These are phyloP conservation scores for Eustalomyia histrio DNA, from an alignment of 2,888 invertebrate genomes.

Conservation along the genomic window DNA sequence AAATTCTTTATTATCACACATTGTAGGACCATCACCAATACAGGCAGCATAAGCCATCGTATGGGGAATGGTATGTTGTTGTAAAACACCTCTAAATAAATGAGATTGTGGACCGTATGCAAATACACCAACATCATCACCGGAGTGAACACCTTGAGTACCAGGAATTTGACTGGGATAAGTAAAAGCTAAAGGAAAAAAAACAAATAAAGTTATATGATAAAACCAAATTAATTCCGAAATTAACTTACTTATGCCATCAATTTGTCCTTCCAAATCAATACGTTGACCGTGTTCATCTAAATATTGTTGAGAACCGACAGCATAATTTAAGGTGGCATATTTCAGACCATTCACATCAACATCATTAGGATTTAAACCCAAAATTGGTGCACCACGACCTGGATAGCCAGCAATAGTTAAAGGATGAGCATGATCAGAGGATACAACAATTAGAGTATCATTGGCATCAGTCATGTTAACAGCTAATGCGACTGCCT, in stretches of 20 bases:
- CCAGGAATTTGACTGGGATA: constrained; percentile 71
- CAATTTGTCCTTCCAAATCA: neutral
- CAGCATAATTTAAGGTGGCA: constrained; percentile 86
- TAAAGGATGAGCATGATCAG: constrained; percentile 89
- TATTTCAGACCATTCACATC: constrained; percentile 80
- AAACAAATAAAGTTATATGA: neutral
- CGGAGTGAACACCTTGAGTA: constrained; percentile 84
- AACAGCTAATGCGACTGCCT: constrained; percentile 83
- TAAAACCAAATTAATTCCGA: neutral
- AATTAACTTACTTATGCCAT: neutral
- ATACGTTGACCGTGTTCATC: constrained; percentile 10
- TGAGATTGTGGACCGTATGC: constrained; percentile 89
- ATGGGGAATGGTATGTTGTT: constrained; percentile 89
- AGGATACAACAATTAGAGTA: constrained; percentile 88
- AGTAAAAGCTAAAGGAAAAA: constrained; percentile 16
- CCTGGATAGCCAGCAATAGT: constrained; percentile 86
- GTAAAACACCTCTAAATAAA: constrained; percentile 87
- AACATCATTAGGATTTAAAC: constrained; percentile 72
- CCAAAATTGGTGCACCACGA: constrained; percentile 81
- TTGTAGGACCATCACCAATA: constrained; percentile 82
- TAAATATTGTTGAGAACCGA: constrained; percentile 81
- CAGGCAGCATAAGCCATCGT: constrained; percentile 86
- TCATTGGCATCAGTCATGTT: constrained; percentile 83
- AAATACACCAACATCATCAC: constrained; percentile 89
- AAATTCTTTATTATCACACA: constrained; percentile 7